Evolutionary conservation across 2,888 invertebrate species (phyloP).

Genomic region (Hirtodrosophila confusa): DNA sequence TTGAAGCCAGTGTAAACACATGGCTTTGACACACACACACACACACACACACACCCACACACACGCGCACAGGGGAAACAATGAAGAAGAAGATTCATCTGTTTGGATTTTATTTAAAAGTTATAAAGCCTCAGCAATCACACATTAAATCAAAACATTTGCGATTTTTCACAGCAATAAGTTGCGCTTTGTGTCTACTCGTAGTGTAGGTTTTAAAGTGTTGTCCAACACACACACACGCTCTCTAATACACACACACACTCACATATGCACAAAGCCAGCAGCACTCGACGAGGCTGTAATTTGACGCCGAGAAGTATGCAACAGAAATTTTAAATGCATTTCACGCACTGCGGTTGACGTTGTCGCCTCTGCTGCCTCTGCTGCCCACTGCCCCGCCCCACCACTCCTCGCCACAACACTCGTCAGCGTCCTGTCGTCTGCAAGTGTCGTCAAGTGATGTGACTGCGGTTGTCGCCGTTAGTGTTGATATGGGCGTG

Average conservation of each 20-base stretch:
- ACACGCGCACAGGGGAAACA: conserved; percentile 22
- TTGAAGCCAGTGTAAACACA: conserved; percentile 31
- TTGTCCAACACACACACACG: conserved; percentile 18
- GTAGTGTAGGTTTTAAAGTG: conserved; percentile 44
- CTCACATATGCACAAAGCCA: conserved; percentile 32
- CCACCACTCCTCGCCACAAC: background rate
- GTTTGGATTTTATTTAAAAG: conserved; percentile 23
- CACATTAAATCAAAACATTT: conserved; percentile 29
- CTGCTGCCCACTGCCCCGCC: background rate
- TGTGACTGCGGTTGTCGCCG: conserved; percentile 45
- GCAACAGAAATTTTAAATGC: conserved; percentile 72
- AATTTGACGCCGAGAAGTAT: conserved; percentile 71
- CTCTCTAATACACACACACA: conserved; percentile 9
- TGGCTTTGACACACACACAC: conserved; percentile 1
- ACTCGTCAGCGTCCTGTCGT: conserved; percentile 13
- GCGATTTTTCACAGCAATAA: conserved; percentile 23
- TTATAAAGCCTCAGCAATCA: conserved; percentile 32
- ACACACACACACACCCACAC: no score
- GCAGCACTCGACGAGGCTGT: conserved; percentile 54
- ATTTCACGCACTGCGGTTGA: conserved; percentile 71
- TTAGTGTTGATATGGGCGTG: conserved; percentile 46
- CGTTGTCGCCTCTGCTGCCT: conserved; percentile 20
- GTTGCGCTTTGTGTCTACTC: conserved; percentile 24
- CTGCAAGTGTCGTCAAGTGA: conserved; percentile 61
- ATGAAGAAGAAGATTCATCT: conserved; percentile 21